Evolutionary conservation across 2,113 vertebrate genomes (phyloP).

Genomic region (Muscicapa adusta): DNA sequence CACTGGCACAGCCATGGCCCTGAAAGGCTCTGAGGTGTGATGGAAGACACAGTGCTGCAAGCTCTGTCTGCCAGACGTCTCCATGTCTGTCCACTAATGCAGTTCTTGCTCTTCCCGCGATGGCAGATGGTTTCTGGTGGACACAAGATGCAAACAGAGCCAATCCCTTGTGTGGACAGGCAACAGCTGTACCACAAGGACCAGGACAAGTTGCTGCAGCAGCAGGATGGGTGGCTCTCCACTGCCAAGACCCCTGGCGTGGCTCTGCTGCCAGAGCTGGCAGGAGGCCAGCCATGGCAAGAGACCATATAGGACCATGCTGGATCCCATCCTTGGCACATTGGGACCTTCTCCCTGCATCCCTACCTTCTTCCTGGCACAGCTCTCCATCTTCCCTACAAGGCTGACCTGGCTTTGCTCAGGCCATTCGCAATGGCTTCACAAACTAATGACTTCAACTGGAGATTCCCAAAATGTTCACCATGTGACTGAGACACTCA

Average conservation of each 20-base stretch:
- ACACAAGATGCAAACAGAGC: neutral
- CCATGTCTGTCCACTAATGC: fast-evolving
- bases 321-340: neutral
- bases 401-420: neutral
- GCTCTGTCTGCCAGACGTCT: fast-evolving
- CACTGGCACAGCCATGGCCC: fast-evolving
- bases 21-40: fast-evolving
- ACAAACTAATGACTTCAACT: neutral
- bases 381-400: neutral
- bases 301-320: fast-evolving
- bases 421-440: neutral
- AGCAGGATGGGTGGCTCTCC: neutral
- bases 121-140: neutral
- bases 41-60: fast-evolving
- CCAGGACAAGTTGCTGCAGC: fast-evolving
- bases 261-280: fast-evolving
- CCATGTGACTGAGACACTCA: fast-evolving
- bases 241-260: fast-evolving
- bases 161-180: fast-evolving
- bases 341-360: neutral
- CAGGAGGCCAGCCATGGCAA: neutral
- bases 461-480: neutral
- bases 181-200: fast-evolving
- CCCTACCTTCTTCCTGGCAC: neutral
- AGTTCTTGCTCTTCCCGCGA: neutral